Evolutionary conservation across 1,140 invertebrate species (phyloP).

Genomic region (Leptopilina clavipes): DNA sequence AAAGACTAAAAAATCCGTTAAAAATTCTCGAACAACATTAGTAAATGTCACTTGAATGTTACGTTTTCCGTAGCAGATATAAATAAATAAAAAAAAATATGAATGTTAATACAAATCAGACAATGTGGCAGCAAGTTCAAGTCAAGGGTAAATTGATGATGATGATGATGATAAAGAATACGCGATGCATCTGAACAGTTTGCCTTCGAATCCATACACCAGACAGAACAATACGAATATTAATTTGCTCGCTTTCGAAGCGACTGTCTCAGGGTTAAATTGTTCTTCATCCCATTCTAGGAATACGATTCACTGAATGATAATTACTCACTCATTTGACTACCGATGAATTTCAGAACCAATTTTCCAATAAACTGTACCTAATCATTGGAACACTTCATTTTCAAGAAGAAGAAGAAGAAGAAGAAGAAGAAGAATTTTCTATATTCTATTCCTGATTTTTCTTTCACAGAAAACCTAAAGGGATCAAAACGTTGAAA

Average conservation of each 20-base stretch:
- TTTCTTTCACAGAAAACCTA: too few species aligned
- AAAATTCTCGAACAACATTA: not conserved
- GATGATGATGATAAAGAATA: constrained; percentile 12
- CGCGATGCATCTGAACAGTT: constrained; percentile 3
- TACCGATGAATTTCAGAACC: too few species aligned
- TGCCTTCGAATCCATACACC: constrained; percentile 9
- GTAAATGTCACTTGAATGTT: not conserved
- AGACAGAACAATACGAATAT: constrained; percentile 20
- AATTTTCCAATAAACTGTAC: too few species aligned
- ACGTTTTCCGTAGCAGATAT: not conserved
- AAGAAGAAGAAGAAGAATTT: too few species aligned
- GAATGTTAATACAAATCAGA: not conserved
- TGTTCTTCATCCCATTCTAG: not conserved
- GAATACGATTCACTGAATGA: not conserved
- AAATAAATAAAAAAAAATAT: not conserved
- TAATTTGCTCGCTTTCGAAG: constrained; percentile 3
- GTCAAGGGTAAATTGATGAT: constrained; percentile 31
- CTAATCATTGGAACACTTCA: too few species aligned
- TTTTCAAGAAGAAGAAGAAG: too few species aligned
- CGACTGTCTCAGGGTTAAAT: constrained; percentile 12
- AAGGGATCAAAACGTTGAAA: too few species aligned
- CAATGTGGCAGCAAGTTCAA: constrained; percentile 9
- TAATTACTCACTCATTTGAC: too few species aligned
- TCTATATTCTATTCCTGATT: too few species aligned
- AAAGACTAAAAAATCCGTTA: not conserved